Evolutionary conservation across 2,797 vertebrate species (phyloP), one percentile per base, ranked within the genome.

Genomic region (Triplophysa yarkandensis): DNA sequence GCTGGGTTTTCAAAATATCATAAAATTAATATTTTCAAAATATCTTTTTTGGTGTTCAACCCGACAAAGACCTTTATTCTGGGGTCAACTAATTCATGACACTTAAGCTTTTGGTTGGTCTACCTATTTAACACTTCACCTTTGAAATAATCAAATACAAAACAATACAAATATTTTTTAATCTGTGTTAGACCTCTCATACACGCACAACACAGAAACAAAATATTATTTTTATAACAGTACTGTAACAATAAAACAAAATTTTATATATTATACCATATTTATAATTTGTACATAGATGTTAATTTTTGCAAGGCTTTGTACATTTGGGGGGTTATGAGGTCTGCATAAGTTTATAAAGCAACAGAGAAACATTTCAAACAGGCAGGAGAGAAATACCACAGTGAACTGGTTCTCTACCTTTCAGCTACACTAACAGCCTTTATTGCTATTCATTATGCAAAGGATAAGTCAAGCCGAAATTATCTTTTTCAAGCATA

Each of bases 281-380:
- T 87, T 87, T 86, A 81, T 85, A 80, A 87, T 88, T 89, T 89
- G 88, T 87, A 90, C 86, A 83, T 70, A 76, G 23, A 83, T 88
- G 86, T 91, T 92, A 89, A 90, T 83, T 89, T n/a, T 89, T 84
- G 84, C 85, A 88, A 89, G 85, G 85, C 85, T 90, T 90, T 92
- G 76, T 90, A 91, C 87, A 90, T 89, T 87, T 85, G 86, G n/a
- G n/a, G n/a, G n/a, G n/a, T n/a, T n/a, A n/a, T n/a, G n/a, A n/a
- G n/a, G 6, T 46, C 28, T 70, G 64, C 25, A 52, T n/a, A 43
- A 32, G 19, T 57, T 65, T 27, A 30, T 39, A 48, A 70, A 52
- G 16, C 19, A 25, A 36, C 6, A 36, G 34, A 46, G 34, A 58
- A 44, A 10, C 21, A 44, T 50, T 14, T 43, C 39, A 30, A 44